Evolutionary conservation across 2,888 invertebrate species (phyloP), one percentile per base, ranked within the genome.

Genomic region (Chironomus tentans): DNA sequence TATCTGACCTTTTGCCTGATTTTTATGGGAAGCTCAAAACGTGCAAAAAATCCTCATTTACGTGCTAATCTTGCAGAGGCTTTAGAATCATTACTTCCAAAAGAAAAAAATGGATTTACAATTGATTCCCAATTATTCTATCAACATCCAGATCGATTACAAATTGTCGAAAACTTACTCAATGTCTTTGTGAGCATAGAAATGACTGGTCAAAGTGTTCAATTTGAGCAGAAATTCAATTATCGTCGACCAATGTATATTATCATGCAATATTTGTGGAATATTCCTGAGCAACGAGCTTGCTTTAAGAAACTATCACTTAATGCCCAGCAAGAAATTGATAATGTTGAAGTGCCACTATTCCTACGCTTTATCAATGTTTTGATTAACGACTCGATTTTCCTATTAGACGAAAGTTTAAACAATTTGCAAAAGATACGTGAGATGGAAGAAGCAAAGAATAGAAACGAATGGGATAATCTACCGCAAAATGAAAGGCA

Each of bases 171-270:
- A 68, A 92, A 91, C 81, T 85, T 98, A 38, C 84, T 97, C 76
- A 90, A 94, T 81, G 96, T 98, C 7, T 98, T 97, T 83, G 97
- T 98, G n/a, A 93, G 94, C 78, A 98, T 98, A 77, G 97, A 98
- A 85, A 94, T 97, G 94, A 97, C 97, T 0, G 97, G 97, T 0
- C 94, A 97, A 82, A 94, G 92, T 81, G 97, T 97, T 21, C 92
- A 94, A 80, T 97, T 97, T 82, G 97, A 97, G 82, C 95, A 97
- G 83, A 98, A 97, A 85, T 98, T 98, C 83, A 95, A 96, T 83
- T 98, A 98, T 82, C 88, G 97, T 22, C 88, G 95, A 61, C 97
- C 97, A 2, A 97, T 98, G 96, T 97, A 98, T 81, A 87, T 90
- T 50, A 91, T 96, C 1, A 92, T 98, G 90, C 92, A 95, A 82